phyloP scores from a whole-genome alignment of 2,113 vertebrate species.

The Etheostoma spectabile region DNA sequence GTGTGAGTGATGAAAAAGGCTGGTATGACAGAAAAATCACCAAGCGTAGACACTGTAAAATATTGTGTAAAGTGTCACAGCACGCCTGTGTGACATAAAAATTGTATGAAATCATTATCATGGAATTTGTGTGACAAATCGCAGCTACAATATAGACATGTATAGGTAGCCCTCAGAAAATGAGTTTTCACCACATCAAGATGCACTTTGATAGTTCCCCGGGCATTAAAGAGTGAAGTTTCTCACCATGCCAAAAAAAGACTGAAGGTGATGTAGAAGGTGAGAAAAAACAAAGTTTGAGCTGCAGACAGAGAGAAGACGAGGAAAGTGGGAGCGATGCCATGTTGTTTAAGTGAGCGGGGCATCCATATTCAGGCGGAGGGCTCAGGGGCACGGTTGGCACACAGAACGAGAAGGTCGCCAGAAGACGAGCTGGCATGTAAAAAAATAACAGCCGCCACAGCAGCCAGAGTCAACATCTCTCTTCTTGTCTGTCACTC shows the following conservation, averaged over 20 bases:
- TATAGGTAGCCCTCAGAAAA: constrained; percentile 1
- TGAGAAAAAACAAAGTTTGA: constrained; percentile 53
- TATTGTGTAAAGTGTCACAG: not conserved
- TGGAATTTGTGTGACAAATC: constrained; percentile 5
- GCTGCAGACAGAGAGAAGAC: constrained; percentile 5
- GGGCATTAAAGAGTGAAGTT: constrained; percentile 21
- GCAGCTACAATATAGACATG: not conserved
- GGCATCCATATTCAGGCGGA: constrained; percentile 73
- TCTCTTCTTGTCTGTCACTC: constrained; percentile 40
- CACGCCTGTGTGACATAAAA: not conserved
- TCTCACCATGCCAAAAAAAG: constrained; percentile 46
- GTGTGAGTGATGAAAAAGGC: not conserved
- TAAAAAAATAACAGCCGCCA: constrained; percentile 47
- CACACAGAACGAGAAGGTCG: constrained; percentile 69
- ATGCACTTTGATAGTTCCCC: constrained; percentile 27
- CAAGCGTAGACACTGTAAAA: not conserved
- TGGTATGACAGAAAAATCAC: constrained; percentile 4
- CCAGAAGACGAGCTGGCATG: constrained; percentile 51
- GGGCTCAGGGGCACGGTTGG: constrained; percentile 59
- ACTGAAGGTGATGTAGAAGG: constrained; percentile 62
- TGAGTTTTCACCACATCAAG: not conserved
- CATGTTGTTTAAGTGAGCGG: constrained; percentile 60
- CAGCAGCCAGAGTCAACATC: constrained; percentile 53
- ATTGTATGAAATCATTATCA: not conserved
- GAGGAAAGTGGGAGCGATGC: constrained; percentile 20